phyloP scores from a whole-genome alignment of 37 sponge, comb jelly and placozoan genomes.

The Amphimedon queenslandica region DNA sequence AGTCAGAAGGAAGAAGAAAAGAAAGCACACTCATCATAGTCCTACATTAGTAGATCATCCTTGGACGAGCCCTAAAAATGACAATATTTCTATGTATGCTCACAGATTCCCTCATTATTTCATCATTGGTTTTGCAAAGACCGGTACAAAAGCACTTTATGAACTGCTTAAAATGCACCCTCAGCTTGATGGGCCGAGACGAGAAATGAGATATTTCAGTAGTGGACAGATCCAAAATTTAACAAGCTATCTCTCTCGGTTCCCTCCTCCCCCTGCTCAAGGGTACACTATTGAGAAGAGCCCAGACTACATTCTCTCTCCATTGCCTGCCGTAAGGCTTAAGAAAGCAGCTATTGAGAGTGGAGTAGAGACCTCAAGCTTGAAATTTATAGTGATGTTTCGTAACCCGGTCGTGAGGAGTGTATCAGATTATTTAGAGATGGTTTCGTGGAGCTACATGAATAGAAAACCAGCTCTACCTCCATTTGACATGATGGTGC shows the following conservation, averaged over 20 bases:
- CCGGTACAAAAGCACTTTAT: conserved; percentile 79
- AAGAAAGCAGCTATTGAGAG: background rate
- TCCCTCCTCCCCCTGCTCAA: conserved; percentile 32
- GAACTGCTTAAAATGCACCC: conserved; percentile 65
- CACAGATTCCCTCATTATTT: conserved; percentile 73
- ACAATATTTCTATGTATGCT: no score
- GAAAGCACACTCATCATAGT: no score
- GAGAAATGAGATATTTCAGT: conserved; percentile 67
- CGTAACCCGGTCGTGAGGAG: conserved; percentile 76
- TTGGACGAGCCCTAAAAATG: no score
- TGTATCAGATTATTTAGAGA: conserved; percentile 86
- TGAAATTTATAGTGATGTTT: conserved; percentile 71
- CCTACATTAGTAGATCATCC: no score
- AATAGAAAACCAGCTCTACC: conserved; percentile 3
- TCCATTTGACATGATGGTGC: conserved; percentile 48
- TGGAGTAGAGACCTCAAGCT: background rate
- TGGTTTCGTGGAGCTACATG: conserved; percentile 19
- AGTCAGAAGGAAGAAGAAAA: no score
- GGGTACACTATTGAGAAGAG: conserved; percentile 67
- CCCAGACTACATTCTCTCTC: conserved; percentile 65
- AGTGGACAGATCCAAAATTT: conserved; percentile 45
- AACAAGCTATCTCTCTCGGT: conserved; percentile 35
- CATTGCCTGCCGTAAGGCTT: conserved; percentile 25
- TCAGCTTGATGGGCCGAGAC: conserved; percentile 41
- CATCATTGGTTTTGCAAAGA: conserved; percentile 88